Base-by-base conservation (phyloP, 1,140 invertebrate genomes). In the Cheumatopsyche charites region DNA sequence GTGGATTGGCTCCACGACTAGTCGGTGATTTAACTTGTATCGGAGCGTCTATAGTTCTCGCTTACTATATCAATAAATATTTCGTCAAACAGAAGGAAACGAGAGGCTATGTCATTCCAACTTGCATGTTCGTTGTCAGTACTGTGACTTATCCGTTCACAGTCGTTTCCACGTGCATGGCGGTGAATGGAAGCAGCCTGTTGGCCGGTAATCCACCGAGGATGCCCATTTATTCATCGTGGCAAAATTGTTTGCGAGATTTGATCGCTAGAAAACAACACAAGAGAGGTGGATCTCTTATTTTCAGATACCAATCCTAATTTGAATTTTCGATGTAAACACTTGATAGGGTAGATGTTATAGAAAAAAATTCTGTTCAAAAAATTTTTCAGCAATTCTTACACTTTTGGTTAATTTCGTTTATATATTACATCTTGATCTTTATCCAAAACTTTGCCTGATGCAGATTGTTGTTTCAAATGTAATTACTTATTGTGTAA, bases 101-200 rank as follows among this genome's bases (percentile, higher is more conserved):
- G 19, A 86, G 90, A 78, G 85, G 86, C 63, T 92, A 90, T 77
- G 83, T 82, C 73, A 78, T 82, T 47, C 80, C 81, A 45, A 73
- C 83, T 71, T 78, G 84, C 69, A 86, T 84, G 73, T 85, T 85
- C 73, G 79, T 95, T 26, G 90, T 91, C 26, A 90, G 90, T 70
- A 88, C 93, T 29, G 78, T 95, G 42, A 92, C 91, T 7, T 96
- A 97, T 82, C 94, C 94, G 17, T 89, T 96, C 77, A 88, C 91
- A 79, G 91, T 97, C 13, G 93, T 96, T 0, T 92, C 92, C 36
- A 92, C 92, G 73, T 94, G 94, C 79, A 95, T 95, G 90, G 87
- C 90, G 72, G 90, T 96, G 1, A 91, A 90, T 69, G 88, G 91
- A 43, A 84, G 78, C 73, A 92, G 91, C 61, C 85, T 96, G 15